Evolutionary conservation across 2,113 vertebrate species (phyloP).

Genomic region (Synchiropus splendidus): DNA sequence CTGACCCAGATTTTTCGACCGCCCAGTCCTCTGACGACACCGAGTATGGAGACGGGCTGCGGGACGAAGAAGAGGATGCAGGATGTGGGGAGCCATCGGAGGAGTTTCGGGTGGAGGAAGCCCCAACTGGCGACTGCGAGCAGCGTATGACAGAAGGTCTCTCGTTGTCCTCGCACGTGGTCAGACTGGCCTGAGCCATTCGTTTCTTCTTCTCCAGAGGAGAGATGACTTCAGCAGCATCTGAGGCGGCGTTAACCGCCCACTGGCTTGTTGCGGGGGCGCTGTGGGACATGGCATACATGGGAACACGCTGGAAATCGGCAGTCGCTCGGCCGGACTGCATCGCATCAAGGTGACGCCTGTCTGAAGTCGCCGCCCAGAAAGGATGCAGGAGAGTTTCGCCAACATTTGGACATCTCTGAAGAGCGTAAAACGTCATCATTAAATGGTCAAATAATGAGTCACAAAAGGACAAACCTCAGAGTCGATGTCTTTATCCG

Average conservation of each 20-base stretch:
- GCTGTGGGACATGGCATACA: constrained; percentile 45
- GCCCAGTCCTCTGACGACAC: constrained; percentile 64
- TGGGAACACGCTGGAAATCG: constrained; percentile 28
- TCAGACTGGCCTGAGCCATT: constrained; percentile 80
- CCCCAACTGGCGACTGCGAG: constrained; percentile 46
- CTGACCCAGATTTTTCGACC: constrained; percentile 21
- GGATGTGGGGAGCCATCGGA: constrained; percentile 65
- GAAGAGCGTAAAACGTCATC: not conserved
- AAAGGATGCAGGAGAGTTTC: constrained; percentile 37
- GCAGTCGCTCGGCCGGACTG: constrained; percentile 12
- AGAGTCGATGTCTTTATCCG: constrained; percentile 55
- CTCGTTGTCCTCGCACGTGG: constrained; percentile 45
- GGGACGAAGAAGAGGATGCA: constrained; percentile 60
- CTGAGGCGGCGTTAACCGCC: constrained; percentile 52
- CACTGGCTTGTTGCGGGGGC: constrained; percentile 36
- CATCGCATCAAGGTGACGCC: constrained; percentile 22
- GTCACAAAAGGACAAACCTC: constrained; percentile 45
- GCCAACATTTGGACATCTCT: constrained; percentile 36
- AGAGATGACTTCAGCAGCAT: constrained; percentile 77
- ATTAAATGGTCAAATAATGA: not conserved
- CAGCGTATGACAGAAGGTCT: constrained; percentile 68
- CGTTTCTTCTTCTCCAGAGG: constrained; percentile 92
- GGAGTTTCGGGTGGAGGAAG: constrained; percentile 41
- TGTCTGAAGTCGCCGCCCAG: constrained; percentile 42
- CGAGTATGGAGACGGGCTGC: constrained; percentile 60